phyloP scores from a whole-genome alignment of 2,113 vertebrate species.

The Pteronura brasiliensis region DNA sequence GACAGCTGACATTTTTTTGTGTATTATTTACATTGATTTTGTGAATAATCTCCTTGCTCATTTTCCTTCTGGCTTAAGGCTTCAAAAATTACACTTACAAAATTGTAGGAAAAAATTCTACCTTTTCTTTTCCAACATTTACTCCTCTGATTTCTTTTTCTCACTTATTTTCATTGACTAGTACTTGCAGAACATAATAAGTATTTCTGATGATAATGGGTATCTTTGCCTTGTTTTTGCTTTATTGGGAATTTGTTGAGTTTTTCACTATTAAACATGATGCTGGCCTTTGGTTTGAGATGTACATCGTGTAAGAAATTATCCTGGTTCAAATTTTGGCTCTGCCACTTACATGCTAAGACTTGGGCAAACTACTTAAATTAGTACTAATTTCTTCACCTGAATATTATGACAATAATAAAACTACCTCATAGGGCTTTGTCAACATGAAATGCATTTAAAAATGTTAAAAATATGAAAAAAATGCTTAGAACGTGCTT shows the following conservation, averaged over 20 bases:
- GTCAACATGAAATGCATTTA: conserved; percentile 23
- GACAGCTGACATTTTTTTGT: neutral
- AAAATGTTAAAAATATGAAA: conserved; percentile 25
- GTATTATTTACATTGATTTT: neutral
- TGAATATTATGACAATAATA: neutral
- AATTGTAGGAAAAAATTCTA: neutral
- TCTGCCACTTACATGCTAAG: neutral
- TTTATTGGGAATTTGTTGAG: neutral
- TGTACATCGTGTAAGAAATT: neutral
- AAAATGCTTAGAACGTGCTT: neutral
- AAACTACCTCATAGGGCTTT: neutral
- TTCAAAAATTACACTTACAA: neutral
- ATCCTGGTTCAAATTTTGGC: neutral
- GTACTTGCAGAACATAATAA: neutral
- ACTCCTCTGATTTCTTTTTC: neutral
- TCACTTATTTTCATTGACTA: neutral
- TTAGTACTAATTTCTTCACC: neutral
- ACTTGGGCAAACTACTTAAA: neutral
- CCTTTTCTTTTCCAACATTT: neutral
- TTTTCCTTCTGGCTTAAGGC: neutral
- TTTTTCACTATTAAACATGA: conserved; percentile 8
- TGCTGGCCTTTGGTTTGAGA: neutral
- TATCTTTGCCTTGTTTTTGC: neutral
- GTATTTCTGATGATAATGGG: neutral
- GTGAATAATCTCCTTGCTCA: neutral